phyloP scores from a whole-genome alignment of 2,888 invertebrate species.

The Cyclophora albipunctata region DNA sequence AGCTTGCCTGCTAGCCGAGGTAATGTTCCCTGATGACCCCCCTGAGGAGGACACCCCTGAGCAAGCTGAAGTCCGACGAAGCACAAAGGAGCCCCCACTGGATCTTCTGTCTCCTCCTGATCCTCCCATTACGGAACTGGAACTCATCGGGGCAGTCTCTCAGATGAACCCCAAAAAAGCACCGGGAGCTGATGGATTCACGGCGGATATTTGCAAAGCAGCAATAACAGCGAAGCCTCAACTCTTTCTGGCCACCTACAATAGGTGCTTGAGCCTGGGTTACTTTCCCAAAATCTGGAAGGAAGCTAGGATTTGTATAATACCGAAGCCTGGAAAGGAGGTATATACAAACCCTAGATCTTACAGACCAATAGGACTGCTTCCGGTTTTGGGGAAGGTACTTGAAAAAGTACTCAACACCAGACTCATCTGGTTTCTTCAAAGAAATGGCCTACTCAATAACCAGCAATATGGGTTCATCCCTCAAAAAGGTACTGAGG shows the following conservation, averaged over 20 bases:
- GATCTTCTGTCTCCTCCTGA: background rate
- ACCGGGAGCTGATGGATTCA: slow-evolving; percentile 4
- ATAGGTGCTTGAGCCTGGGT: background rate
- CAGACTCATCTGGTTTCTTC: background rate
- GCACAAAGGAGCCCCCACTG: background rate
- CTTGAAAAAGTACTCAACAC: background rate
- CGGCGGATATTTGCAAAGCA: slow-evolving; percentile 2
- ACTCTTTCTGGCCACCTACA: background rate
- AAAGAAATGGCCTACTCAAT: background rate
- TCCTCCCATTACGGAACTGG: slow-evolving; percentile 9
- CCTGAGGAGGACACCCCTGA: background rate
- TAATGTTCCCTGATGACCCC: background rate
- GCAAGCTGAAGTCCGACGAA: background rate
- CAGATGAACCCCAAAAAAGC: slow-evolving; percentile 9
- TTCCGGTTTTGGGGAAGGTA: background rate
- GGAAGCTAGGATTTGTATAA: background rate
- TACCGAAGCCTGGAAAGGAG: background rate
- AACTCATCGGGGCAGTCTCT: background rate
- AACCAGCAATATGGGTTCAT: background rate
- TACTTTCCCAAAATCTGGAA: slow-evolving; percentile 7
- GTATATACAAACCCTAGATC: background rate
- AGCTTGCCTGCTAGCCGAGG: background rate
- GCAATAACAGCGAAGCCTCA: background rate
- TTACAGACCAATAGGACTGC: background rate
- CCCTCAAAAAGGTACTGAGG: background rate